Conservation (phyloP, 2,888 invertebrate genomes). For the Dryadula phaetusa region DNA sequence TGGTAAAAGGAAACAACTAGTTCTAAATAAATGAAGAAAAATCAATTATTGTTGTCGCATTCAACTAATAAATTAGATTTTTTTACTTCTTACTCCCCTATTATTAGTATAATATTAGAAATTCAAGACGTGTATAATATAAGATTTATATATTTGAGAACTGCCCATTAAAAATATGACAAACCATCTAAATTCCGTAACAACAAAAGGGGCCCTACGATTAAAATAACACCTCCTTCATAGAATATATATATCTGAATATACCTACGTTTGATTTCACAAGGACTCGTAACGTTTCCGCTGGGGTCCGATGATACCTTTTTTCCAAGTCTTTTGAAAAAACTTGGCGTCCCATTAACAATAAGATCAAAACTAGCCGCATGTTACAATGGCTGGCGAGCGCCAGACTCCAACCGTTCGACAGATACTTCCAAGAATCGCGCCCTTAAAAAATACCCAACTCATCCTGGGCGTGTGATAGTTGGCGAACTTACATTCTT, state of each 20-base stretch:
- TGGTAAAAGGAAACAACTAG: too few relatives aligned
- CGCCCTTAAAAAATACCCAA: slow-evolving; percentile 78
- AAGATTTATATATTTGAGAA: slow-evolving; percentile 63
- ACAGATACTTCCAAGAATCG: slow-evolving; percentile 78
- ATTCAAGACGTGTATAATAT: slow-evolving; percentile 36
- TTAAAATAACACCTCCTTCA: slow-evolving; percentile 84
- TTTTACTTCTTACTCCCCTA: background rate
- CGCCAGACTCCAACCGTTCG: slow-evolving; percentile 78
- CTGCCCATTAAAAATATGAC: slow-evolving; percentile 82
- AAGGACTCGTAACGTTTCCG: slow-evolving; percentile 83
- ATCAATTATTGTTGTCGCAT: too few relatives aligned
- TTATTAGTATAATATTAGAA: slow-evolving; percentile 20
- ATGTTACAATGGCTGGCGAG: slow-evolving; percentile 78
- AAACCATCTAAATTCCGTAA: slow-evolving; percentile 82
- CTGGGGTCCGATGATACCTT: slow-evolving; percentile 79
- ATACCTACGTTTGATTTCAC: slow-evolving; percentile 76
- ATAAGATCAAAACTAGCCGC: slow-evolving; percentile 84
- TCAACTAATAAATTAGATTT: too few relatives aligned
- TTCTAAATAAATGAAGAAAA: too few relatives aligned
- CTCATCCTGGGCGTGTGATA: slow-evolving; percentile 80
- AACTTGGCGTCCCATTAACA: slow-evolving; percentile 83
- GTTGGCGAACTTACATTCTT: slow-evolving; percentile 76
- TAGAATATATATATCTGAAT: slow-evolving; percentile 69
- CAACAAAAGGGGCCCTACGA: slow-evolving; percentile 81
- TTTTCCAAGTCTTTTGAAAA: slow-evolving; percentile 79